Base-by-base conservation (phyloP, 2,113 vertebrate species). In the Genyomyrus donnyi region DNA sequence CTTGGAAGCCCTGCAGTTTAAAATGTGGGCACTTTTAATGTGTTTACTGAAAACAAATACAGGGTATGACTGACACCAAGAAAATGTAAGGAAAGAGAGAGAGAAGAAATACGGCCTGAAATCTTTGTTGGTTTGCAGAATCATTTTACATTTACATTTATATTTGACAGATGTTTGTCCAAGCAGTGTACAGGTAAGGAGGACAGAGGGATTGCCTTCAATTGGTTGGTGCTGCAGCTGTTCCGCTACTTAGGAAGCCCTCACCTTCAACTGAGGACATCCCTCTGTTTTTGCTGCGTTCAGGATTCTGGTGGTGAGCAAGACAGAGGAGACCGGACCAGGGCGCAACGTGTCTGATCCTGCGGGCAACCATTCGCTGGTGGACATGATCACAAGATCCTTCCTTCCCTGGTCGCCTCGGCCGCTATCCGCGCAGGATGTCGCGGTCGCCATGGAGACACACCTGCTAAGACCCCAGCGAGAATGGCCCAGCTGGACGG, bases 401-500 rank as follows among this genome's bases (percentile, higher is more conserved):
- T 92, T 96, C 85, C 91, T 96, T 17, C 94, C 95, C 0, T 6
- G 77, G 6, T 93, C 93, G 0, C 74, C 56, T 48, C 90, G 91
- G 21, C 85, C n/a, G 7, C 90, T 94, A 74, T 94, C 95, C 13
- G 19, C 88, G 0, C 15, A 88, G 48, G 94, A 96, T 89, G 93
- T 95, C 0, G 92, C 92, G 0, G 27, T 42, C 17, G 93, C 93
- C 3, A 91, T 96, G 46, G 93, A 93, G 91, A 92, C 62, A 1
- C 88, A 42, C 31, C 88, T 96, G 90, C 93, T 94, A 88, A 93
- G 5, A 3, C 21, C 56, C 42, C 89, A 89, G 10, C 83, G 84
- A 5, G 87, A 93, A n/a, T 96, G 96, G 96, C 91, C 93, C 3
- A 94, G 94, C 89, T 96, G 95, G 96, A 96, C 90, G 9, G 96